phyloP scores from a whole-genome alignment of 2,888 invertebrate genomes.

The Lymantria monacha region DNA sequence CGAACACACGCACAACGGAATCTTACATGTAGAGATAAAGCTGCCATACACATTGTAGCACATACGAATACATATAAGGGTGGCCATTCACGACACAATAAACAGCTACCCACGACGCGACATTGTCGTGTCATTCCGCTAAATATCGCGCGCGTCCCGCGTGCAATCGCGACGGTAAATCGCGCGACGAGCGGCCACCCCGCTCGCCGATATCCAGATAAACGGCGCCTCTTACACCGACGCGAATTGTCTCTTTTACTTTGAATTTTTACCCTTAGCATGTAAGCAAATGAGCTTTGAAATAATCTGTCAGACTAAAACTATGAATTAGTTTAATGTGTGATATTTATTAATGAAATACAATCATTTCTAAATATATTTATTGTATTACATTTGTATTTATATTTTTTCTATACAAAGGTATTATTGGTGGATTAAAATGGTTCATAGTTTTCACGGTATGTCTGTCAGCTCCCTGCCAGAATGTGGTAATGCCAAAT shows the following conservation, averaged over 20 bases:
- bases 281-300: not conserved
- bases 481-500: too few relatives aligned
- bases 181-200: slow-evolving; percentile 62
- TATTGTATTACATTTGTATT: too few relatives aligned
- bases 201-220: slow-evolving; percentile 50
- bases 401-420: too few relatives aligned
- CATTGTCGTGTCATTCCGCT: slow-evolving; percentile 59
- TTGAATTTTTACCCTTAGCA: not conserved
- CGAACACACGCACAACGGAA: too few relatives aligned
- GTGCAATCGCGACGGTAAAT: slow-evolving; percentile 47
- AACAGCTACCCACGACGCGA: slow-evolving; percentile 53
- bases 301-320: not conserved
- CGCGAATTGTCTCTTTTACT: slow-evolving; percentile 9
- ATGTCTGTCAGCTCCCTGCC: too few relatives aligned
- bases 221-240: slow-evolving; percentile 35
- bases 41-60: not conserved
- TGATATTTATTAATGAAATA: too few relatives aligned
- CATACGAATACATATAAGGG: slow-evolving; percentile 27
- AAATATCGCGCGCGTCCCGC: slow-evolving; percentile 55
- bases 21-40: not conserved
- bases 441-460: too few relatives aligned
- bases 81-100: slow-evolving; percentile 42
- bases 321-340: too few relatives aligned
- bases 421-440: too few relatives aligned
- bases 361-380: too few relatives aligned